Conservation (phyloP, 2,113 vertebrate genomes). For the Gallinago undulata region DNA sequence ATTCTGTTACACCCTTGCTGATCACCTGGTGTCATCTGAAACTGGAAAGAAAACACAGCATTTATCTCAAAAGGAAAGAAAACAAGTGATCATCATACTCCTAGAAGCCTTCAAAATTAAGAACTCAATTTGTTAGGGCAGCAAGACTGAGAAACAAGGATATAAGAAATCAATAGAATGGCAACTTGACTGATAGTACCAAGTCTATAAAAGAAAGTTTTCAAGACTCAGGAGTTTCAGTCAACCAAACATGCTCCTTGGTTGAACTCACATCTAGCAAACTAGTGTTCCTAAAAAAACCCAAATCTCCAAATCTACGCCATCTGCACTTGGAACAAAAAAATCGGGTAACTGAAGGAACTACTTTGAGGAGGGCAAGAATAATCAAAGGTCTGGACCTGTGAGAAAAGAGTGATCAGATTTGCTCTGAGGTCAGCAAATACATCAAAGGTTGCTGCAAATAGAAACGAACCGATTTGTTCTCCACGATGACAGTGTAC, state of each 20-base stretch:
- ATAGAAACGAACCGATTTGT: background rate
- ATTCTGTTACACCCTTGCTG: background rate
- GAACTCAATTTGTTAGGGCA: background rate
- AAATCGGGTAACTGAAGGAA: background rate
- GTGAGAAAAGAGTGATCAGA: background rate
- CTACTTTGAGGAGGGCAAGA: background rate
- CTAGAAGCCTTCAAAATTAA: background rate
- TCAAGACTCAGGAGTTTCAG: background rate
- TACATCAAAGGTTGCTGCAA: constrained; percentile 2
- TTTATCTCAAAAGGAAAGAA: background rate
- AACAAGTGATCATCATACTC: background rate
- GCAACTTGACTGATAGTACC: background rate
- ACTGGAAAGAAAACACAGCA: background rate
- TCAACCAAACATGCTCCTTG: background rate
- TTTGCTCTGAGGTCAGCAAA: constrained; percentile 13
- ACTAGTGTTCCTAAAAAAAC: background rate
- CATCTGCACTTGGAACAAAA: background rate
- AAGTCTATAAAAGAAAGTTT: background rate
- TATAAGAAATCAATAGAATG: background rate
- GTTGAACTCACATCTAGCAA: background rate
- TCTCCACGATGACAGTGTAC: background rate
- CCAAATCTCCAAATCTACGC: background rate
- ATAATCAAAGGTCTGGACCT: background rate
- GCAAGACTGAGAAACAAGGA: background rate
- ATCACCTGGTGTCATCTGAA: background rate